phyloP scores from a whole-genome alignment of 2,888 invertebrate species.

The Callimorpha dominula region DNA sequence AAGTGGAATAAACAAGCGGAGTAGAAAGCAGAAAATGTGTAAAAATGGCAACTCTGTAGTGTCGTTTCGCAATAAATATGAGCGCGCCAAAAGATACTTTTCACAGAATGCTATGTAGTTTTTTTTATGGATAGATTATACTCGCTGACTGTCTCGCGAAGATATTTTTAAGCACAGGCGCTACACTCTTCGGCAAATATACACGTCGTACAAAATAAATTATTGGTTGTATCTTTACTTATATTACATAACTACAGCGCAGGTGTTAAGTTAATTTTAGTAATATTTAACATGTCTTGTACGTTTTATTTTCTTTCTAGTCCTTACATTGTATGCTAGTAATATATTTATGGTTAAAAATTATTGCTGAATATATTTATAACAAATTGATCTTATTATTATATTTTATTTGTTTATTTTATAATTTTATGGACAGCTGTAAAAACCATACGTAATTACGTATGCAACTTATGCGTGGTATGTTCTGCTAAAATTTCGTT shows the following conservation, averaged over 20 bases:
- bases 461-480: no score
- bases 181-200: slow-evolving; percentile 6
- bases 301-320: slow-evolving; percentile 2
- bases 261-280: slow-evolving; percentile 58
- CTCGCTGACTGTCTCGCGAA: background rate
- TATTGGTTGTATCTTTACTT: slow-evolving; percentile 26
- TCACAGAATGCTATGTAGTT: background rate
- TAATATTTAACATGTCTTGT: slow-evolving; percentile 38
- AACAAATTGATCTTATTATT: no score
- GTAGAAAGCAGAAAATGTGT: background rate
- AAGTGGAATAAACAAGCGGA: background rate
- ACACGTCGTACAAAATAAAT: slow-evolving; percentile 20
- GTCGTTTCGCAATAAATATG: background rate
- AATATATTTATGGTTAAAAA: background rate
- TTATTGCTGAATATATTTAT: no score
- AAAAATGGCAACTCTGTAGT: background rate
- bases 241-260: slow-evolving; percentile 47
- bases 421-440: no score
- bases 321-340: slow-evolving; percentile 15
- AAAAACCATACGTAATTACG: no score
- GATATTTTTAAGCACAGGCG: slow-evolving; percentile 11
- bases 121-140: background rate
- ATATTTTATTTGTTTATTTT: no score
- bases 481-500: no score
- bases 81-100: background rate